Conservation (phyloP, 2,113 vertebrate genomes). For the Hylia prasina region DNA sequence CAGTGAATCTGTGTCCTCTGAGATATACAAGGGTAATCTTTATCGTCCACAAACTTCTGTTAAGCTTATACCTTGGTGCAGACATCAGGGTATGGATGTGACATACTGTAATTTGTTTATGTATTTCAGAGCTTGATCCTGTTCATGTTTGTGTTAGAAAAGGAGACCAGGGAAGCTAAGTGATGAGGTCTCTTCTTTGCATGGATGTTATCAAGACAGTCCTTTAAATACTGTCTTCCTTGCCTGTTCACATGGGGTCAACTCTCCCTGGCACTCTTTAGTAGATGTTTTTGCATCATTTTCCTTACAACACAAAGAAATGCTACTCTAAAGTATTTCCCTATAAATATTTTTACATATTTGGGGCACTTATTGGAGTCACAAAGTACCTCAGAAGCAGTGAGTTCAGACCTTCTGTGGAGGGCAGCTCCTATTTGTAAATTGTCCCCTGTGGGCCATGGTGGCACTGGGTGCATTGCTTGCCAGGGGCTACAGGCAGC, state of each 20-base stretch:
- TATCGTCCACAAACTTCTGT: background rate
- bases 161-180: background rate
- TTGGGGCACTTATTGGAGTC: background rate
- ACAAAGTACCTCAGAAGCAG: background rate
- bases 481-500: background rate
- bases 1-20: background rate
- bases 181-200: background rate
- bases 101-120: background rate
- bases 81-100: background rate
- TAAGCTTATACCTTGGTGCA: background rate
- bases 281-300: background rate
- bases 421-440: background rate
- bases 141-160: background rate
- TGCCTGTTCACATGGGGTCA: background rate
- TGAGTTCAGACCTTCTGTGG: background rate
- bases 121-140: background rate
- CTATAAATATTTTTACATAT: background rate
- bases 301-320: background rate
- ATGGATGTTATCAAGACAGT: background rate
- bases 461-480: background rate
- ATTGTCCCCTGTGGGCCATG: rapidly evolving
- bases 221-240: background rate
- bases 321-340: background rate
- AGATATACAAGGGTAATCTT: background rate
- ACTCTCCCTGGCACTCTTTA: background rate